Evolutionary conservation across 2,888 invertebrate genomes (phyloP).

Genomic region (Nephrotoma appendiculata): DNA sequence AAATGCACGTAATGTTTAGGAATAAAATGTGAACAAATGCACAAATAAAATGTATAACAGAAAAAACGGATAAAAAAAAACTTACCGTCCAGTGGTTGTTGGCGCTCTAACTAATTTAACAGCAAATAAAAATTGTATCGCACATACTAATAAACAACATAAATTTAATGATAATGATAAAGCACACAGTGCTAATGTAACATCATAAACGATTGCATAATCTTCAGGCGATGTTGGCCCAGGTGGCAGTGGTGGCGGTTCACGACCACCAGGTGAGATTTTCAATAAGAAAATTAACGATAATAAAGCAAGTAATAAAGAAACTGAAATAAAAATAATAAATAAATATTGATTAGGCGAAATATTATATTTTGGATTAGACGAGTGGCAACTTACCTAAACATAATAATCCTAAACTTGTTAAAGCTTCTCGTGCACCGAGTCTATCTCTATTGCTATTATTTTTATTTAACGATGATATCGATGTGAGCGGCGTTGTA

Average conservation of each 20-base stretch:
- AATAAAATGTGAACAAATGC: not conserved
- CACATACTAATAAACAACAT: slow-evolving; percentile 83
- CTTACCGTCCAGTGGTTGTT: slow-evolving; percentile 54
- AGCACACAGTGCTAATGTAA: slow-evolving; percentile 78
- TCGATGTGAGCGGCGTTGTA: slow-evolving; percentile 22
- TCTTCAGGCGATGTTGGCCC: slow-evolving; percentile 52
- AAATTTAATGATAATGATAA: slow-evolving; percentile 77
- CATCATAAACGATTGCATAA: slow-evolving; percentile 80
- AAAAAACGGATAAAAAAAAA: slow-evolving; percentile 15
- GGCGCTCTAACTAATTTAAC: slow-evolving; percentile 81
- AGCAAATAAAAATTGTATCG: slow-evolving; percentile 86
- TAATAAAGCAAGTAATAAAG: slow-evolving; percentile 65
- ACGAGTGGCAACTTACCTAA: slow-evolving; percentile 31
- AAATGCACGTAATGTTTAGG: not conserved
- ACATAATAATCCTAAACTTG: slow-evolving; percentile 72
- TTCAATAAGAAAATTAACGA: slow-evolving; percentile 74
- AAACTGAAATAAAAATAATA: slow-evolving; percentile 36
- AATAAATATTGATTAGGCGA: not conserved
- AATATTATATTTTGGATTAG: not conserved
- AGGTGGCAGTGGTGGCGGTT: slow-evolving; percentile 25
- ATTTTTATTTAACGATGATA: slow-evolving; percentile 19
- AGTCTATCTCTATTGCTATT: slow-evolving; percentile 31
- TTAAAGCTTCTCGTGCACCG: slow-evolving; percentile 64
- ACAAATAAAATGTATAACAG: slow-evolving; percentile 24
- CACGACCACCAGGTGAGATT: slow-evolving; percentile 50